phyloP scores from a whole-genome alignment of 2,797 vertebrate species.

The Acanthurus leucopareius region DNA sequence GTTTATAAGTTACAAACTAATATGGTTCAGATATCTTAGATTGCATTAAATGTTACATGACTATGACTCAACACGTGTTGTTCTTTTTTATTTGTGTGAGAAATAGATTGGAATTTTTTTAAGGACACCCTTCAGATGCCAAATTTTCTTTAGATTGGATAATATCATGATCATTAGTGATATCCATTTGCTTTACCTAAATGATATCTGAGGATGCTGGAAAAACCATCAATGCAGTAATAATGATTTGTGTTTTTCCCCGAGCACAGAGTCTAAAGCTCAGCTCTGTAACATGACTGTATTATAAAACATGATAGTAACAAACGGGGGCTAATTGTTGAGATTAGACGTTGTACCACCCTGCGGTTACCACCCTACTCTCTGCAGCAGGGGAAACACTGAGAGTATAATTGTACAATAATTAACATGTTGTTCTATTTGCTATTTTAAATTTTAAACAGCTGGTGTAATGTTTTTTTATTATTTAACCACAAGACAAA shows the following conservation, averaged over 20 bases:
- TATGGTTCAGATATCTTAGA: not conserved
- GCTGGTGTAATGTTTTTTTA: slow-evolving; percentile 42
- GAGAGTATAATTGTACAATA: slow-evolving; percentile 43
- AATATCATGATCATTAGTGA: no score
- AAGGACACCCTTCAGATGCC: not conserved
- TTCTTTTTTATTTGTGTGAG: not conserved
- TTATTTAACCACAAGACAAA: slow-evolving; percentile 55
- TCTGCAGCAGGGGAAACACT: slow-evolving; percentile 54
- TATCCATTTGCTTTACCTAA: not conserved
- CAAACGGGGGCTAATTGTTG: slow-evolving; percentile 51
- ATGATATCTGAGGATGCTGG: not conserved
- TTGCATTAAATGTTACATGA: not conserved
- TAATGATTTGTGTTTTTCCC: not conserved
- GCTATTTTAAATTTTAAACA: slow-evolving; percentile 48
- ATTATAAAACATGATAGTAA: slow-evolving; percentile 6
- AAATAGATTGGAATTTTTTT: not conserved
- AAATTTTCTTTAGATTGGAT: no score
- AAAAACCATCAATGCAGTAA: slow-evolving; percentile 2
- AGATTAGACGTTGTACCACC: slow-evolving; percentile 44
- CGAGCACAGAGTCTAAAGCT: slow-evolving; percentile 21
- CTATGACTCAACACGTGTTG: not conserved
- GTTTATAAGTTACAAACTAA: not conserved
- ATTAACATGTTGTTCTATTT: slow-evolving; percentile 41
- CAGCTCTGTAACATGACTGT: slow-evolving; percentile 31
- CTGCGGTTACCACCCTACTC: slow-evolving; percentile 40